Evolutionary conservation across 2,888 invertebrate genomes (phyloP).

Genomic region (Phasia obesa): DNA sequence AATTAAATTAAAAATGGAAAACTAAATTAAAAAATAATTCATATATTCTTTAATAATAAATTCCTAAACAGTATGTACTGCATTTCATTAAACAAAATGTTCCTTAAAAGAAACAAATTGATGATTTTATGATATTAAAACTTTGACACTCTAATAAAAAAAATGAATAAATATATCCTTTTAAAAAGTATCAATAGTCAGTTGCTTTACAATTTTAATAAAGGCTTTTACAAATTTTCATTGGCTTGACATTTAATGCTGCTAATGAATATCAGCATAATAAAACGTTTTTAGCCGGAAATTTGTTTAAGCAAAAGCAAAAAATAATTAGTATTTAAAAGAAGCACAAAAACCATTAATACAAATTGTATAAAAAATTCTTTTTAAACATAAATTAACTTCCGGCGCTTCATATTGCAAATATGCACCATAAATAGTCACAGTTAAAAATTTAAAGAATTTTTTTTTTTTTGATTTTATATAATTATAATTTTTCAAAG

Average conservation of each 20-base stretch:
- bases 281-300: constrained; percentile 71
- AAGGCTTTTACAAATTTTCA: constrained; percentile 61
- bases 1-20: constrained; percentile 44
- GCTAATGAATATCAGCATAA: too few relatives aligned
- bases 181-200: constrained; percentile 66
- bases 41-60: constrained; percentile 22
- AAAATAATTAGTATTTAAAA: too few relatives aligned
- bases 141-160: constrained; percentile 78
- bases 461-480: too few relatives aligned
- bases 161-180: constrained; percentile 58
- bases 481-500: too few relatives aligned
- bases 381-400: constrained; percentile 11
- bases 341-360: not conserved
- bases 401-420: constrained; percentile 39
- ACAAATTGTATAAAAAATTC: constrained; percentile 9
- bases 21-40: constrained; percentile 17
- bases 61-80: constrained; percentile 44
- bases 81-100: constrained; percentile 53
- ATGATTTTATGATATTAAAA: constrained; percentile 82
- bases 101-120: constrained; percentile 69
- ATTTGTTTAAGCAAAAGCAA: constrained; percentile 63
- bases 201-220: constrained; percentile 46
- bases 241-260: constrained; percentile 68
- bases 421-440: constrained; percentile 58
- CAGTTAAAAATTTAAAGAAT: constrained; percentile 13